Base-by-base conservation (phyloP, 2,113 vertebrate species). In the Triplophysa rosa region DNA sequence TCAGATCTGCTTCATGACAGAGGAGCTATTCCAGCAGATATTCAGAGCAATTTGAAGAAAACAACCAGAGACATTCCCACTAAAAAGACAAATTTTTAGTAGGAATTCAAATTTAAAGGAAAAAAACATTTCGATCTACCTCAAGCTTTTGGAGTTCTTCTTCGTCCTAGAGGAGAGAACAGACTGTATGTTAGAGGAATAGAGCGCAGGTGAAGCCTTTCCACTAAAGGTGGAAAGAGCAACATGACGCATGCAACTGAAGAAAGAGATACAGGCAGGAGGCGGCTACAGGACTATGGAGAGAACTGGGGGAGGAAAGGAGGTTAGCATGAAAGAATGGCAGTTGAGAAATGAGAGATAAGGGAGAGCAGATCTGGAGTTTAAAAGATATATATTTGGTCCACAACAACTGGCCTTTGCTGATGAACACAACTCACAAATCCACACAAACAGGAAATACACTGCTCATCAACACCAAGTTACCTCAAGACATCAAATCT, bases 401-500 rank as follows among this genome's bases (percentile, higher is more conserved):
- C 42, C 49, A 45, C 80, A 66, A 76, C 58, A 59, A 49, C 1
- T 8, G 65, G 52, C 37, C 21, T 58, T 72, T 68, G 69, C 76
- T 68, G 71, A 81, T 81, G 54, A 82, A 75, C 81, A 37, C 86
- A 86, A 84, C 87, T 80, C 73, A 23, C 58, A 62, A n/a, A 82
- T 45, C 67, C 78, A 72, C 62, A 0, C 42, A 1, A 4, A 67
- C 19, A 23, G 13, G 78, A 80, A 62, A 79, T 77, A 82, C 83
- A 62, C 23, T 75, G 40, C 80, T 77, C 79, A 68, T 67, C 29
- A 62, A 80, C 59, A 67, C 21, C 49, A 64, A 40, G 89, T 92
- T 93, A 94, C 93, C 92, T 93, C 91, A 70, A 70, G 93, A 93
- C 76, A 88, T 86, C 87, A 92, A 89, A 79, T 93, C 90, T 81